Base-by-base conservation (phyloP, 2,888 invertebrate genomes). In the Erebia palarica region DNA sequence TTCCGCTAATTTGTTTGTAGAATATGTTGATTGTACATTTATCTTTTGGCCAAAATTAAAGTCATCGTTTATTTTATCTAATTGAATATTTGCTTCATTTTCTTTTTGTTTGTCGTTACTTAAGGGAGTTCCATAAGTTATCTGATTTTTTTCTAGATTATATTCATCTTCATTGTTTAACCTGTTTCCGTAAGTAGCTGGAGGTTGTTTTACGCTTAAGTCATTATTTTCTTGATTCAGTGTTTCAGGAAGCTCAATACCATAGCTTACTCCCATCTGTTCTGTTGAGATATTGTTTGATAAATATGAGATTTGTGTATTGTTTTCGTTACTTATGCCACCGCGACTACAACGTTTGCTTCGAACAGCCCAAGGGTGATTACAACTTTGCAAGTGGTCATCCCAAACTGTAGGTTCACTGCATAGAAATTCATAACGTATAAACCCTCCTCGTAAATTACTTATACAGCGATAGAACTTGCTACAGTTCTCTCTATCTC, bases 321-420 rank as follows among this genome's bases (percentile, higher is more conserved):
- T 10, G 0, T 21, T 67, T 18, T 51, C 42, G 10, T 68, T 70
- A 51, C 81, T 71, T 16, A 69, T 69, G 68, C 78, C 78, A 66
- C 81, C 84, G 75, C 82, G 81, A 11, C 87, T 84, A 76, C 93
- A 93, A 75, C 87, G 84, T 69, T 82, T 86, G 75, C 81, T 85
- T 76, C 94, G 93, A 42, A 94, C 95, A 71, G 94, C 94, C 93
- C 95, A 95, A 53, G 94, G 94, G 83, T 97, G 95, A 85, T 97
- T 97, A 84, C 97, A 97, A 36, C 95, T 95, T 83, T 95, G 94
- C 73, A 94, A 85, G 42, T 94, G 91, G 71, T 95, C 94, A 87
- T 97, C 97, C 97, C 97, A 97, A 64, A 96, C 95, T 4, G 97
- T 97, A 64, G 96, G 95, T 65, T 95, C 94, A 36, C 95, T 96